Evolutionary conservation across 2,888 invertebrate species (phyloP).

Genomic region (Strigamia maritima): DNA sequence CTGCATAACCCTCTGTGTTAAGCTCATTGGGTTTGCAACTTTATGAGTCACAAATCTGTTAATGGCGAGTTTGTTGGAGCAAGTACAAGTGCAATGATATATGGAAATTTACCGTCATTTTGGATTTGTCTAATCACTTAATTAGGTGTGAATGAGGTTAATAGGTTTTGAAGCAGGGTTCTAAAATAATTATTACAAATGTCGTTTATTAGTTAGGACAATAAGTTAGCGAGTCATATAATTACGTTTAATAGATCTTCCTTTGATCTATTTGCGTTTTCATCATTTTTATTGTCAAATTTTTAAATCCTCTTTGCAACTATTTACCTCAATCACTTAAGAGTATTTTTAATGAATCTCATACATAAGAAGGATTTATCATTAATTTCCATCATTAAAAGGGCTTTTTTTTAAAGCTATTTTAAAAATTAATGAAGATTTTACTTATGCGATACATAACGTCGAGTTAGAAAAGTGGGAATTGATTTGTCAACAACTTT

Average conservation of each 20-base stretch:
- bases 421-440: background rate
- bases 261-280: background rate
- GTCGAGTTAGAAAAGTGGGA: background rate
- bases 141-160: constrained; percentile 28
- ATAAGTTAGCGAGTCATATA: background rate
- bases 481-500: background rate
- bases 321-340: background rate
- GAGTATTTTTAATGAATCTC: background rate
- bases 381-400: background rate
- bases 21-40: constrained; percentile 28
- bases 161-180: background rate
- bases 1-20: background rate
- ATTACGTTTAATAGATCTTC: background rate
- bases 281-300: background rate
- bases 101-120: constrained; percentile 20
- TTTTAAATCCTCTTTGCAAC: too few species aligned
- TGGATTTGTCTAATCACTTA: constrained; percentile 18
- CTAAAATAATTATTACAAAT: background rate
- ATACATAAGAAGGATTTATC: background rate
- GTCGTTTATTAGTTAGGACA: constrained; percentile 6
- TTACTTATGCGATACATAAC: background rate
- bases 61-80: background rate
- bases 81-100: constrained; percentile 16
- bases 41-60: constrained; percentile 28
- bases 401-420: background rate